phyloP scores from a whole-genome alignment of 2,888 invertebrate species.

The Watsonalla cultraria region DNA sequence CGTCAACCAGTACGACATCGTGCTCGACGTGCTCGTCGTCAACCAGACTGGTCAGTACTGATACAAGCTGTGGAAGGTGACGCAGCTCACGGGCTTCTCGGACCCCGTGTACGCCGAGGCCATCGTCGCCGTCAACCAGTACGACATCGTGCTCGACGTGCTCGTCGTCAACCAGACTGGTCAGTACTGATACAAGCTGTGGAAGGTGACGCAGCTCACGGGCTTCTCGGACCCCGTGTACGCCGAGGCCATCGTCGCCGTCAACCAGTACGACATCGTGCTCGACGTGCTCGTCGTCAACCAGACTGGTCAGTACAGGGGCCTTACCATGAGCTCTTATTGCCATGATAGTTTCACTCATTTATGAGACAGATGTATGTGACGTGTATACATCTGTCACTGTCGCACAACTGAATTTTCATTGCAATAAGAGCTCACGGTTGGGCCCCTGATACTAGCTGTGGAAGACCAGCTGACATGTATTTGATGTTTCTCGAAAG shows the following conservation, averaged over 20 bases:
- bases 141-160: conserved; percentile 98
- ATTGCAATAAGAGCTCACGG: conserved; percentile 99
- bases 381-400: no score
- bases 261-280: conserved; percentile 99
- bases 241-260: conserved; percentile 99
- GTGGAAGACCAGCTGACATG: no score
- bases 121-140: conserved; percentile 99
- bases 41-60: conserved; percentile 89
- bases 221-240: conserved; percentile 99
- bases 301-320: conserved; percentile 86
- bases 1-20: conserved; percentile 99
- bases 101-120: conserved; percentile 99
- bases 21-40: conserved; percentile 97
- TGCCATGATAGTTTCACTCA: no score
- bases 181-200: conserved; percentile 51
- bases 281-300: conserved; percentile 98
- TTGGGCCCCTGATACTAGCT: conserved; percentile 83
- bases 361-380: no score
- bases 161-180: conserved; percentile 97
- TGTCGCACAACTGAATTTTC: no score
- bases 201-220: conserved; percentile 71
- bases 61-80: conserved; percentile 78
- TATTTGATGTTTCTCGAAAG: no score
- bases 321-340: conserved; percentile 99
- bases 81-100: conserved; percentile 85